Evolutionary conservation across 1,140 invertebrate species (phyloP).

Genomic region (Cherax quadricarinatus): DNA sequence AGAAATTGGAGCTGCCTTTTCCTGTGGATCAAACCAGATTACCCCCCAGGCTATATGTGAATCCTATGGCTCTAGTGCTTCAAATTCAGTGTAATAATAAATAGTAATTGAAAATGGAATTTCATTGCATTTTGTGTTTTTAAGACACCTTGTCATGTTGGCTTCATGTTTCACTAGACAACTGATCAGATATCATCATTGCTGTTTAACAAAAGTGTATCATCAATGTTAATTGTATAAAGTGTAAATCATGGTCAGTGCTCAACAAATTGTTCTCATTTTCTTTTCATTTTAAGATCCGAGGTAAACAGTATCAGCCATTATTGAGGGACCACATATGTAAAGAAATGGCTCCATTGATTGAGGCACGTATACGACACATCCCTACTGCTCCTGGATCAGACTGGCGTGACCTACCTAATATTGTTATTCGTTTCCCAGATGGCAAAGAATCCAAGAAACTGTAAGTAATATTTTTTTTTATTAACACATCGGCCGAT

Average conservation of each 20-base stretch:
- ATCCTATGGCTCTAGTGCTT: no score
- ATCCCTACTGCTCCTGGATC: slow-evolving; percentile 86
- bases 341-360: slow-evolving; percentile 89
- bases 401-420: slow-evolving; percentile 93
- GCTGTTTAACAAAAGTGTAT: no score
- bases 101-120: no score
- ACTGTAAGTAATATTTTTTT: slow-evolving; percentile 79
- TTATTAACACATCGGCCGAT: no score
- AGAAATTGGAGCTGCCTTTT: no score
- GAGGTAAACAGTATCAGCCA: slow-evolving; percentile 81
- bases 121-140: no score
- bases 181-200: no score
- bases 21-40: no score
- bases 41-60: no score
- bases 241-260: background rate
- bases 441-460: slow-evolving; percentile 83
- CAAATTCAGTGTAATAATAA: no score
- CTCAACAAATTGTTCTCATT: background rate
- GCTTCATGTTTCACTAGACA: no score
- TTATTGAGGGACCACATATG: slow-evolving; percentile 88
- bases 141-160: no score
- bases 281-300: slow-evolving; percentile 78
- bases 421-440: slow-evolving; percentile 83
- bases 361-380: slow-evolving; percentile 86
- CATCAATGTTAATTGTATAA: background rate